Conservation (phyloP, 1,140 invertebrate species). For the Drosophila yakuba region DNA sequence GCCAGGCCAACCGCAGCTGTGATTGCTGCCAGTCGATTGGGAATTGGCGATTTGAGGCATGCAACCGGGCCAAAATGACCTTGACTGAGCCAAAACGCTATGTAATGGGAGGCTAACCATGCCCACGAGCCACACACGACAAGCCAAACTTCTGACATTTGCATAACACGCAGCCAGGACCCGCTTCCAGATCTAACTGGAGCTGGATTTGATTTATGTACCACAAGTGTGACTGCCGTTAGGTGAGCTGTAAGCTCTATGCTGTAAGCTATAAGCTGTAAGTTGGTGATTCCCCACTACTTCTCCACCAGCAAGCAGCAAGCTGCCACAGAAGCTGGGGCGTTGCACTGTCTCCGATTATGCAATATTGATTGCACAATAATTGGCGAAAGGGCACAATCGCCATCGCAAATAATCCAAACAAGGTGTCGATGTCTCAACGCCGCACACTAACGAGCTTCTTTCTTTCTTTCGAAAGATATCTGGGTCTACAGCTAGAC, state of each 20-base stretch:
- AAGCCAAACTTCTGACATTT: conserved; percentile 77
- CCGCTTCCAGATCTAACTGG: conserved; percentile 32
- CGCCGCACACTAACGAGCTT: conserved; percentile 71
- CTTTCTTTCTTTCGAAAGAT: conserved; percentile 46
- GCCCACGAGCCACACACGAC: conserved; percentile 78
- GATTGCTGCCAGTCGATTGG: conserved; percentile 72
- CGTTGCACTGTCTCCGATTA: conserved; percentile 63
- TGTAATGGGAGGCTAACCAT: conserved; percentile 61
- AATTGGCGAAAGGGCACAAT: conserved; percentile 79
- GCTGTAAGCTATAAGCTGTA: too few species aligned
- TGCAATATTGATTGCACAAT: conserved; percentile 82
- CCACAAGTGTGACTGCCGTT: conserved; percentile 80
- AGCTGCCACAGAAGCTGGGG: conserved; percentile 14
- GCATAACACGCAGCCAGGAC: conserved; percentile 69
- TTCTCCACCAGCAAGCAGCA: not conserved
- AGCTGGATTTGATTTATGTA: conserved; percentile 73
- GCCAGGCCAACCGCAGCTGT: conserved; percentile 7
- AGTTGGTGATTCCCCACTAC: not conserved
- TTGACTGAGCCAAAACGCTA: conserved; percentile 54
- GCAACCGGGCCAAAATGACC: conserved; percentile 62
- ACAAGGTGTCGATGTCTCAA: conserved; percentile 73
- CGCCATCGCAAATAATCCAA: conserved; percentile 62
- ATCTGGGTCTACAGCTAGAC: conserved; percentile 53
- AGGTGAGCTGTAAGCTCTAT: conserved; percentile 51
- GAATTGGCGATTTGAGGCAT: conserved; percentile 49